Conservation (phyloP, 2,113 vertebrate genomes). For the Anoura caudifer region DNA sequence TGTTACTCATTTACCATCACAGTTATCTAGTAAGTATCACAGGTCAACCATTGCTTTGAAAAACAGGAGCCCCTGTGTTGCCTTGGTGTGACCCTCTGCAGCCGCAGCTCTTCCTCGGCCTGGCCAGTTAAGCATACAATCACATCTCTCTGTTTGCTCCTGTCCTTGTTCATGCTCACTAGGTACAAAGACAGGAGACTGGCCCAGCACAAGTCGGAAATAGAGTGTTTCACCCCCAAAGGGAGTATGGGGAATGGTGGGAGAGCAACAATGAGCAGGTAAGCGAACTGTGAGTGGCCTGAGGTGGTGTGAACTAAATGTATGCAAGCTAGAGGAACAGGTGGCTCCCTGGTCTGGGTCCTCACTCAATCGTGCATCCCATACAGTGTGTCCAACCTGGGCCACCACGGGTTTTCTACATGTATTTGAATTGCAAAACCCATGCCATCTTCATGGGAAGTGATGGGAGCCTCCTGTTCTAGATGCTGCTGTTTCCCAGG, state of each 20-base stretch:
- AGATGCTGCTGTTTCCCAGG: slow-evolving; percentile 55
- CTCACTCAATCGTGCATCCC: slow-evolving; percentile 66
- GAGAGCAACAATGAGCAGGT: slow-evolving; percentile 88
- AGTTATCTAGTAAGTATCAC: background rate
- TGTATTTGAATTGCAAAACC: slow-evolving; percentile 59
- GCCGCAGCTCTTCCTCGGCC: slow-evolving; percentile 60
- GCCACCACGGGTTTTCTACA: slow-evolving; percentile 58
- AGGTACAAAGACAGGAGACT: slow-evolving; percentile 89
- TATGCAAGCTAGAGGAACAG: slow-evolving; percentile 74
- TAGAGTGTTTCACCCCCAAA: slow-evolving; percentile 89
- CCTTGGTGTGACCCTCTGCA: background rate
- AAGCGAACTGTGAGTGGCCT: slow-evolving; percentile 82
- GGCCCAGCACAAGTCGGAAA: slow-evolving; percentile 88
- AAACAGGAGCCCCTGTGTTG: background rate
- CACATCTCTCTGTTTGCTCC: slow-evolving; percentile 87
- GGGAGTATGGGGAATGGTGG: slow-evolving; percentile 89
- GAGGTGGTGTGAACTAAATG: slow-evolving; percentile 78
- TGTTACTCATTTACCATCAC: background rate
- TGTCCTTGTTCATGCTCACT: slow-evolving; percentile 86
- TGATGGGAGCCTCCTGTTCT: slow-evolving; percentile 71
- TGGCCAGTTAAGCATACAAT: slow-evolving; percentile 77
- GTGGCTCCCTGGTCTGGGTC: slow-evolving; percentile 66
- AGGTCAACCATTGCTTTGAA: background rate
- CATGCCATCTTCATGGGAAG: slow-evolving; percentile 37
- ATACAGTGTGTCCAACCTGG: slow-evolving; percentile 50